Percentiles rank a stretch among this genome's conserved stretches.
Conservation (phyloP, 1,140 invertebrate genomes). For the Magallana gigas region DNA sequence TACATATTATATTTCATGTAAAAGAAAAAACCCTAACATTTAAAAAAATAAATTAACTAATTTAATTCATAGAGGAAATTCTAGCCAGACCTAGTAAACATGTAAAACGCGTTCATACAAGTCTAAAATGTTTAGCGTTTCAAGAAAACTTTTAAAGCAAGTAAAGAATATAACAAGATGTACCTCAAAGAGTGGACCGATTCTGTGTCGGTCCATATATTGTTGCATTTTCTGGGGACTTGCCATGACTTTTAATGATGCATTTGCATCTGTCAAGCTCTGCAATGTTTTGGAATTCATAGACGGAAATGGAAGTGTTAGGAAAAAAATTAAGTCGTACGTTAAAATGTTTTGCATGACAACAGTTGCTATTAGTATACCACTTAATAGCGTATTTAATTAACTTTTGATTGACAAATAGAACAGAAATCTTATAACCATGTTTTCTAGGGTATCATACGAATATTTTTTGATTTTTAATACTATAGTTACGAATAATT, state of each 20-base stretch:
- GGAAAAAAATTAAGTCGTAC: background rate
- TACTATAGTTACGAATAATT: background rate
- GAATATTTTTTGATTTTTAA: no score
- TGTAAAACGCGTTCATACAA: background rate
- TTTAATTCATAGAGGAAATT: background rate
- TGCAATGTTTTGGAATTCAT: slow-evolving; percentile 47
- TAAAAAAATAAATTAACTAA: background rate
- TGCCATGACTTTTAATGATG: slow-evolving; percentile 51
- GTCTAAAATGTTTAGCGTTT: background rate
- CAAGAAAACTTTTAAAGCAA: background rate
- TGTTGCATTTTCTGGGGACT: slow-evolving; percentile 68
- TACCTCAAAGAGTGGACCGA: slow-evolving; percentile 74
- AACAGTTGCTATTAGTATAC: no score
- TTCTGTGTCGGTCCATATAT: slow-evolving; percentile 74
- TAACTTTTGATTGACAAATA: no score
- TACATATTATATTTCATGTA: no score
- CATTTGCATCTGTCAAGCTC: background rate
- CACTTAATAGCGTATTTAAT: no score
- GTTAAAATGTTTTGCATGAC: background rate
- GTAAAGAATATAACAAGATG: background rate
- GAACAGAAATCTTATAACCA: no score
- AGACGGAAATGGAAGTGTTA: background rate
- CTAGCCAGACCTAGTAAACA: background rate
- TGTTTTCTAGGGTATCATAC: no score
- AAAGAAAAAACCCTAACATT: no score